Conservation (phyloP, 2,888 invertebrate genomes). For the Phaonia tiefii region DNA sequence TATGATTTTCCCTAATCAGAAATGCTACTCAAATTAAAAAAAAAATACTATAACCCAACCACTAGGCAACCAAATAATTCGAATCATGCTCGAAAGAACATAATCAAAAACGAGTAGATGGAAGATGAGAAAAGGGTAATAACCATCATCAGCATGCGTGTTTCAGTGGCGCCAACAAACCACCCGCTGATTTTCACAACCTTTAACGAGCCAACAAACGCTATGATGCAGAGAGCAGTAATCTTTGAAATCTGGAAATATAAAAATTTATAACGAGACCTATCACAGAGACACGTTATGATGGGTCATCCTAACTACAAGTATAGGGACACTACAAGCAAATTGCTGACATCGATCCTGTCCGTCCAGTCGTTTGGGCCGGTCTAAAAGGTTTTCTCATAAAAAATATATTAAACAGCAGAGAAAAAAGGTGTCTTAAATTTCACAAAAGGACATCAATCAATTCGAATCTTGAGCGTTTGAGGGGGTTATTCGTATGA, state of each 20-base stretch:
- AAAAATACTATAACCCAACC: background rate
- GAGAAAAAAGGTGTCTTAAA: conserved; percentile 63
- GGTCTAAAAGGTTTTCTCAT: no score
- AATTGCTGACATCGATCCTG: conserved; percentile 12
- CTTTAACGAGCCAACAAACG: conserved; percentile 51
- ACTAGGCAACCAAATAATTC: background rate
- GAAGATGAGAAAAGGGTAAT: conserved; percentile 70
- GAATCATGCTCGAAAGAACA: background rate
- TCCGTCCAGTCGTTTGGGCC: no score
- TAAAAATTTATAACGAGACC: conserved; percentile 20
- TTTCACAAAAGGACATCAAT: conserved; percentile 67
- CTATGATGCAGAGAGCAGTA: background rate
- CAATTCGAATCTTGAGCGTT: conserved; percentile 35
- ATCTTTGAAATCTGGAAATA: background rate
- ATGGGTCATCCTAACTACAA: background rate
- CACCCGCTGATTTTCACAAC: conserved; percentile 76
- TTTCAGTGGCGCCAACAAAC: conserved; percentile 78
- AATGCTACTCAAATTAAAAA: conserved; percentile 40
- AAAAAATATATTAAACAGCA: background rate
- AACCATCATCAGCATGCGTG: conserved; percentile 68
- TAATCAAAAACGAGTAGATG: background rate
- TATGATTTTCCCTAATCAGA: conserved; percentile 42
- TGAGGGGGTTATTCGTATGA: background rate
- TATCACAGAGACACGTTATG: conserved; percentile 36
- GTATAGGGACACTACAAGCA: background rate